Evolutionary conservation across 2,113 vertebrate genomes (phyloP).

Genomic region (Callospermophilus lateralis): DNA sequence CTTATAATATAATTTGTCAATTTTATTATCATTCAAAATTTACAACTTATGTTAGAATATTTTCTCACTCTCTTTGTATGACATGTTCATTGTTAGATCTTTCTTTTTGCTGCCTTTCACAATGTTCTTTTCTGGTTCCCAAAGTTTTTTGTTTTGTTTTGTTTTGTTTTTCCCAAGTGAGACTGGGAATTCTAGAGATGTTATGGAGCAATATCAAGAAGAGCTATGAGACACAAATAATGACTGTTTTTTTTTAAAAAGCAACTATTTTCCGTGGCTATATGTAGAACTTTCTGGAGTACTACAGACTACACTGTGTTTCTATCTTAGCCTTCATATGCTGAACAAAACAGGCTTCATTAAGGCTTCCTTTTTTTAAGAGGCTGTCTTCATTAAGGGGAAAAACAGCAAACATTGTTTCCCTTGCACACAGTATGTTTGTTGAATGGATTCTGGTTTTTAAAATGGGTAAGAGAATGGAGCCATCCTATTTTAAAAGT

Average conservation of each 20-base stretch:
- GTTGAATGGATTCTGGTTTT: background rate
- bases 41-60: slow-evolving; percentile 49
- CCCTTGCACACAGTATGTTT: background rate
- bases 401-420: background rate
- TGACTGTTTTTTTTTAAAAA: background rate
- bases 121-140: background rate
- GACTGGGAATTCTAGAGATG: background rate
- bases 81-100: background rate
- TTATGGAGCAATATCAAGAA: background rate
- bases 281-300: background rate
- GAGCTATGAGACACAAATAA: background rate
- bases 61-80: slow-evolving; percentile 49
- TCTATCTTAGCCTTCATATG: background rate
- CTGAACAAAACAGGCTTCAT: background rate
- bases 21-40: slow-evolving; percentile 62
- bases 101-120: background rate
- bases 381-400: background rate
- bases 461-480: background rate
- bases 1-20: slow-evolving; percentile 49
- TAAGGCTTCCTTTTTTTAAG: no score
- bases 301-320: background rate
- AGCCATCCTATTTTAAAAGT: background rate
- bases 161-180: background rate
- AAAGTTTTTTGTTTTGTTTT: no score
- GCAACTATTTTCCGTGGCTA: background rate